These are phyloP conservation scores for Xylocampa areola DNA, from an alignment of 2,888 invertebrate species.

Conservation along the genomic window DNA sequence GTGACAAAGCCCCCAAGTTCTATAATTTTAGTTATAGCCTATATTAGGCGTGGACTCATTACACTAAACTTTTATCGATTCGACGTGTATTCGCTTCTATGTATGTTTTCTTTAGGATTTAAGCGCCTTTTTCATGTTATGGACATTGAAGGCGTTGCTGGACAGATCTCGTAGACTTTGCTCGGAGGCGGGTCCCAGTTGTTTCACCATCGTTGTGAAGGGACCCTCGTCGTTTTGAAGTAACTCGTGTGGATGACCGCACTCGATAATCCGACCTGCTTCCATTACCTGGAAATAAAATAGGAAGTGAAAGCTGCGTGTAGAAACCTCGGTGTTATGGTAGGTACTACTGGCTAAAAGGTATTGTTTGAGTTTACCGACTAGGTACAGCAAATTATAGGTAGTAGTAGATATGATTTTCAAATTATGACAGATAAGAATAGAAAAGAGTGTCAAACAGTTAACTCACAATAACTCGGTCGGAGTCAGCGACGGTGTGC, in stretches of 20 bases:
- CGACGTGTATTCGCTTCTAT: too few relatives aligned
- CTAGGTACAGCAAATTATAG: too few relatives aligned
- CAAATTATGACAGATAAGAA: background rate
- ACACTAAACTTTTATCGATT: too few relatives aligned
- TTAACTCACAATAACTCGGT: constrained; percentile 93
- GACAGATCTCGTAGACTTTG: constrained; percentile 82
- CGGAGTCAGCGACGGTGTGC: constrained; percentile 97
- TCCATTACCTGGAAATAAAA: constrained; percentile 84
- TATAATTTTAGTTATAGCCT: too few relatives aligned
- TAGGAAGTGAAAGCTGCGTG: background rate
- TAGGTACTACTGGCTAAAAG: background rate
- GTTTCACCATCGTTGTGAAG: constrained; percentile 91
- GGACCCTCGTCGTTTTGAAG: constrained; percentile 88
- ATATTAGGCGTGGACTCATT: too few relatives aligned
- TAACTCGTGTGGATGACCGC: constrained; percentile 92
- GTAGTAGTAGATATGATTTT: too few relatives aligned
- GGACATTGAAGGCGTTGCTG: constrained; percentile 74
- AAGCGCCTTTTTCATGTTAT: constrained; percentile 62
- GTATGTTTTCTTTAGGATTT: background rate
- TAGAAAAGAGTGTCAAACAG: background rate
- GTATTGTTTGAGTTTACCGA: background rate
- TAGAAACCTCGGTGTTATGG: background rate
- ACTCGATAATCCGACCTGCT: constrained; percentile 91
- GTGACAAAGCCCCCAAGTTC: too few relatives aligned
- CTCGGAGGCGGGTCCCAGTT: constrained; percentile 89